Base-by-base conservation (phyloP, 2,888 invertebrate species). In the Xanthia togata region DNA sequence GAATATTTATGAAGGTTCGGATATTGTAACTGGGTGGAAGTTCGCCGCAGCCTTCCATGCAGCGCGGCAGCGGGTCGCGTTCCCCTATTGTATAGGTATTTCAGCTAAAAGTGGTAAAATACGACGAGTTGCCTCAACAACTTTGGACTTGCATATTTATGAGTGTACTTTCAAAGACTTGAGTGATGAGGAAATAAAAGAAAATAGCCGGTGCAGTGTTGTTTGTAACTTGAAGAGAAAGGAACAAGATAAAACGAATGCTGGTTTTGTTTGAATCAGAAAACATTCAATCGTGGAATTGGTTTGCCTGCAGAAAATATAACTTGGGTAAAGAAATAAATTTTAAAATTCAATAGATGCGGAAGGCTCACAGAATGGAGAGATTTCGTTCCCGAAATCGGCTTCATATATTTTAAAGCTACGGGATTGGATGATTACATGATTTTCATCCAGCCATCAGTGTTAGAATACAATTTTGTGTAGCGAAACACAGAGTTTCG, bases 1-100 rank as follows among this genome's bases (percentile, higher is more conserved):
- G 94, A 94, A 95, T 95, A 95, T 95, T 95, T 94, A 95, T 95
- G 93, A 93, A 93, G 91, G 92, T 93, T 93, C 92, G 92, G 93
- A 93, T 94, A 94, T 94, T 94, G 93, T 93, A 92, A 93, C 92
- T 93, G 89, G 89, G 89, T 90, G 89, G 91, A 95, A 94, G 90
- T 94, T 93, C 89, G 90, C 89, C 89, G 87, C 88, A 88, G 92
- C 89, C 87, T 90, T 90, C 89, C 91, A 91, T 93, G 93, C 92
- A 90, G 84, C 88, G 91, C 88, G 87, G 93, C 92, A 90, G 84
- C 88, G 91, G 88, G 87, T 90, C 87, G 90, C 88, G 90, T 88
- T 91, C 87, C 85, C 82, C 92, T 92, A 93, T 94, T 94, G 94
- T 94, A 92, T 91, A 90, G 91, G 91, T 92, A 92, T 92, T 89